Evolutionary conservation across 2,113 vertebrate genomes (phyloP).

Genomic region (Gulo gulo): DNA sequence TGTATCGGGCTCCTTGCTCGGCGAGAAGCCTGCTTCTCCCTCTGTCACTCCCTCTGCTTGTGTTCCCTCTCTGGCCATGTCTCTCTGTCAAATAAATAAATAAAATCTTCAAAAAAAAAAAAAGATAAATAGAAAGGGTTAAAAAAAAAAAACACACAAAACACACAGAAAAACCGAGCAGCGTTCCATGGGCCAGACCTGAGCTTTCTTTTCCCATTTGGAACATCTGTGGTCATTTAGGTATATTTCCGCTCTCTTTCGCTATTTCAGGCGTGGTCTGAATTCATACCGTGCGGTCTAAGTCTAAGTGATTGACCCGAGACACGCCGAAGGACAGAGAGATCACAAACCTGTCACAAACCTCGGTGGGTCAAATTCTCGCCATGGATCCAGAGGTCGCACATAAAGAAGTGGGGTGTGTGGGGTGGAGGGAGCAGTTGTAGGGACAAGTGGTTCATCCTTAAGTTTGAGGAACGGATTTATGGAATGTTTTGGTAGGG

Average conservation of each 20-base stretch:
- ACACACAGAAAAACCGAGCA: neutral
- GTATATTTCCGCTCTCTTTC: neutral
- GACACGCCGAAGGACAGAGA: neutral
- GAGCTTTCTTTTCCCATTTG: neutral
- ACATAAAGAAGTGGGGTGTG: fast-evolving
- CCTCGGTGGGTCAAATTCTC: neutral
- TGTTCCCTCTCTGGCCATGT: too few species aligned
- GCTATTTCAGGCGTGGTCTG: neutral
- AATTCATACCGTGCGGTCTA: neutral
- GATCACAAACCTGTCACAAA: neutral
- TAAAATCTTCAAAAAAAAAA: neutral
- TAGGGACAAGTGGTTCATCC: neutral
- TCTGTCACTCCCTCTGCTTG: too few species aligned
- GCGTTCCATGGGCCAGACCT: neutral
- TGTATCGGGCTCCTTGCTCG: too few species aligned
- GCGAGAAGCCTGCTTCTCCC: too few species aligned
- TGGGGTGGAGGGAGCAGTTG: too few species aligned
- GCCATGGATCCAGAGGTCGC: neutral
- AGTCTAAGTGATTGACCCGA: neutral
- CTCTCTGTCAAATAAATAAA: too few species aligned
- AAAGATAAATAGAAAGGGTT: neutral
- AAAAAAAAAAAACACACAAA: neutral
- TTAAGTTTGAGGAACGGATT: neutral
- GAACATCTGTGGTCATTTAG: too few species aligned
- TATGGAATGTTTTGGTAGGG: too few species aligned